Conservation (phyloP, 2,888 invertebrate genomes). For the Meghimatium bilineatum region DNA sequence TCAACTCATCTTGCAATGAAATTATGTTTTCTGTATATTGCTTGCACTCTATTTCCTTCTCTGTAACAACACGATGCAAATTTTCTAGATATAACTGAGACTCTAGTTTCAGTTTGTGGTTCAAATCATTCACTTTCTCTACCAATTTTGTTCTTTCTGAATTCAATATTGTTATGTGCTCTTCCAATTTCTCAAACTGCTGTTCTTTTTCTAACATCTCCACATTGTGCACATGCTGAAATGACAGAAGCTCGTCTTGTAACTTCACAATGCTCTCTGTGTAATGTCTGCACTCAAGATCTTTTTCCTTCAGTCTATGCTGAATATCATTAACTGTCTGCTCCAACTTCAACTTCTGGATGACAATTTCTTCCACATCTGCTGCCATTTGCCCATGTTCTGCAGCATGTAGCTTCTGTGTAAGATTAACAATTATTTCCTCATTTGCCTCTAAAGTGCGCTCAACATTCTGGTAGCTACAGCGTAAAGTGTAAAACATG, state of each 20-base stretch:
- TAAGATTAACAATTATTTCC: background rate
- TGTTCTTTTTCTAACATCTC: slow-evolving; percentile 31
- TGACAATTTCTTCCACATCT: background rate
- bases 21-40: slow-evolving; percentile 34
- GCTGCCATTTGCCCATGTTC: slow-evolving; percentile 10
- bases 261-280: slow-evolving; percentile 28
- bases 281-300: slow-evolving; percentile 32
- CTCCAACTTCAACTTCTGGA: slow-evolving; percentile 23
- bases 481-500: background rate
- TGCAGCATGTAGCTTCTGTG: slow-evolving; percentile 18
- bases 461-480: background rate
- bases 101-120: slow-evolving; percentile 9
- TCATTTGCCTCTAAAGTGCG: background rate
- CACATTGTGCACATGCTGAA: slow-evolving; percentile 22
- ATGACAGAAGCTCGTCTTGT: slow-evolving; percentile 35
- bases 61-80: slow-evolving; percentile 9
- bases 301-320: slow-evolving; percentile 19
- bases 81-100: background rate
- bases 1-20: slow-evolving; percentile 27
- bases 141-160: slow-evolving; percentile 2
- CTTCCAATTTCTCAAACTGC: slow-evolving; percentile 27
- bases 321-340: slow-evolving; percentile 17
- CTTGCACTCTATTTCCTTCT: slow-evolving; percentile 33
- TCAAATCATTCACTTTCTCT: slow-evolving; percentile 30
- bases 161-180: slow-evolving; percentile 18